Base-by-base conservation (phyloP, 2,888 invertebrate genomes). In the Thumatha senex region DNA sequence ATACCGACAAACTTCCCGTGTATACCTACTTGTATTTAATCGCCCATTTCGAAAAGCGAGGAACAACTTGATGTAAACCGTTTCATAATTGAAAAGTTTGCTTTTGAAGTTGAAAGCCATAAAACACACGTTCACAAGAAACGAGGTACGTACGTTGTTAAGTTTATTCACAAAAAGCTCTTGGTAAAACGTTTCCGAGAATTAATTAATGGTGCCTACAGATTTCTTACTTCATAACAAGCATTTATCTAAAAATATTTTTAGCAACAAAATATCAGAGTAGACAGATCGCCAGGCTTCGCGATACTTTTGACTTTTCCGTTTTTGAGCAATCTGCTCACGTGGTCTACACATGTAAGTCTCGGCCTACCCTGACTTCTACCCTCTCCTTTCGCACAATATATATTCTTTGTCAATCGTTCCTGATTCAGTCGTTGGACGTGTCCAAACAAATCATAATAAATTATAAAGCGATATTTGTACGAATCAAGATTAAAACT, bases 51-150 rank as follows among this genome's bases (percentile, higher is more conserved):
- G 2, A 7, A n/a, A 30, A 49, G 31, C 38, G 34, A 41, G 47
- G 48, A 42, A 44, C 35, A 34, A 47, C 51, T 53, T 56, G n/a
- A 11, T 9, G 14, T 44, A 51, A 35, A 33, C 40, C 35, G 52
- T 64, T 54, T 46, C 54, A 35, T 59, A 49, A 54, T 63, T 56
- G 50, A 30, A 54, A 64, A 64, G 54, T 63, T 64, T 52, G 45
- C 58, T 63, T 52, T 46, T 40, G 44, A 63, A 57, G 39, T 61
- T 55, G 33, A 41, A 29, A 58, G 35, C 62, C 50, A 64, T 64
- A 61, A 64, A 64, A 64, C 51, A 51, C 51, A 56, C 49, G 61
- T 54, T 51, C 44, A 56, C 43, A 13, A 54, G 56, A 43, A 62
- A 65, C 48, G 47, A 48, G 44, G 14, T 33, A 52, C 56, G 51